phyloP scores from a whole-genome alignment of 2,797 vertebrate species.

The Pelobates cultripes region DNA sequence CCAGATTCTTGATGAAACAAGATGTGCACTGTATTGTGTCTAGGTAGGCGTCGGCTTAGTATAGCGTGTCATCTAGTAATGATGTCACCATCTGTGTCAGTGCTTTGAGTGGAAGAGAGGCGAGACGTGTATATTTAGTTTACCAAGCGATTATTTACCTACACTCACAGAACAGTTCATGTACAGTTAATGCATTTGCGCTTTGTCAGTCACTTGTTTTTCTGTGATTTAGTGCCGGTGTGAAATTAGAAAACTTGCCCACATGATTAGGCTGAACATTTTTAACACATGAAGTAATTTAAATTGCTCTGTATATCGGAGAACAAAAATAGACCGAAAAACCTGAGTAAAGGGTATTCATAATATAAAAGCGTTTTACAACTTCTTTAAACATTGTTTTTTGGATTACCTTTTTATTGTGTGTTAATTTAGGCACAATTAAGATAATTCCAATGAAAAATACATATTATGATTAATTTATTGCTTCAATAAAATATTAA shows the following conservation, averaged over 20 bases:
- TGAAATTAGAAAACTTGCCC: neutral
- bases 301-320: too few relatives aligned
- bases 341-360: too few relatives aligned
- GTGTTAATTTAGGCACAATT: too few relatives aligned
- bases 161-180: neutral
- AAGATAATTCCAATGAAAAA: too few relatives aligned
- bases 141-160: neutral
- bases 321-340: too few relatives aligned
- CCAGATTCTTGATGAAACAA: neutral
- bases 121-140: neutral
- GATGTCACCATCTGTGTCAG: slow-evolving; percentile 7
- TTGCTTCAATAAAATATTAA: too few relatives aligned
- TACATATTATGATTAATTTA: too few relatives aligned
- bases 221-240: neutral
- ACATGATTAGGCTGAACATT: too few relatives aligned
- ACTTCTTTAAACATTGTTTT: too few relatives aligned
- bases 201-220: slow-evolving; percentile 4
- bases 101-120: neutral
- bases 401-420: too few relatives aligned
- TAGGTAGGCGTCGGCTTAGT: slow-evolving; percentile 7
- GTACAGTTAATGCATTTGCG: neutral
- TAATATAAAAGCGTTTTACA: too few relatives aligned
- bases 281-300: too few relatives aligned
- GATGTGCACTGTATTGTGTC: neutral
- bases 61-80: slow-evolving; percentile 10